These are phyloP conservation scores for Lampropteryx suffumata DNA, from an alignment of 2,888 invertebrate species.

Conservation along the genomic window DNA sequence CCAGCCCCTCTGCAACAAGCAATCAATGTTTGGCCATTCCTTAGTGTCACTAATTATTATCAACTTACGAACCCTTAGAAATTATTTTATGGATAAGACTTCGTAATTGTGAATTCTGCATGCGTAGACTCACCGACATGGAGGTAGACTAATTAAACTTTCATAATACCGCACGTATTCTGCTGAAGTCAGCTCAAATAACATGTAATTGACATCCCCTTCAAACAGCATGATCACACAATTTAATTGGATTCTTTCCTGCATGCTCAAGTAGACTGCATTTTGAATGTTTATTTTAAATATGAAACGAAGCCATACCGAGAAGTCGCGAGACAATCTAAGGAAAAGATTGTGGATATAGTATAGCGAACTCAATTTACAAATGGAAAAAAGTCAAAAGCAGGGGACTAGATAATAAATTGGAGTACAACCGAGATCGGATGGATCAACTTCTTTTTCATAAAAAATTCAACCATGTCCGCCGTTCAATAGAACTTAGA, in stretches of 20 bases:
- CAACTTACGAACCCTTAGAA: conserved; percentile 10
- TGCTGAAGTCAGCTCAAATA: conserved; percentile 46
- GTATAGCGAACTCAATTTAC: conserved; percentile 37
- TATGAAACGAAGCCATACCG: not conserved
- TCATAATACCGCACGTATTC: conserved; percentile 52
- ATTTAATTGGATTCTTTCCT: conserved; percentile 11
- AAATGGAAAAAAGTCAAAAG: conserved; percentile 41
- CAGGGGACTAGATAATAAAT: conserved; percentile 41
- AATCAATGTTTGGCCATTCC: conserved; percentile 29
- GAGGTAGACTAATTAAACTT: conserved; percentile 58
- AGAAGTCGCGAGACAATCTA: no score
- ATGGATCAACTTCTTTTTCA: conserved; percentile 36
- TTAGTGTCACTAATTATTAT: not conserved
- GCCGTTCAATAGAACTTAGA: conserved; percentile 44
- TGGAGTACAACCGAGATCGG: conserved; percentile 38
- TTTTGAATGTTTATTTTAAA: not conserved
- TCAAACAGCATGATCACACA: conserved; percentile 30
- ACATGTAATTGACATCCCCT: conserved; percentile 40
- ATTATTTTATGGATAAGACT: no score
- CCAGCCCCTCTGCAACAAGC: conserved; percentile 40
- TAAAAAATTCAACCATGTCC: conserved; percentile 44
- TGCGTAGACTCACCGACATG: conserved; percentile 45
- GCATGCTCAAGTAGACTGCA: not conserved
- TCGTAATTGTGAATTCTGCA: conserved; percentile 47
- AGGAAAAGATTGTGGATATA: conserved; percentile 27